These are phyloP conservation scores for Drosophila sordidula DNA, from an alignment of 2,888 invertebrate genomes.

Conservation along the genomic window DNA sequence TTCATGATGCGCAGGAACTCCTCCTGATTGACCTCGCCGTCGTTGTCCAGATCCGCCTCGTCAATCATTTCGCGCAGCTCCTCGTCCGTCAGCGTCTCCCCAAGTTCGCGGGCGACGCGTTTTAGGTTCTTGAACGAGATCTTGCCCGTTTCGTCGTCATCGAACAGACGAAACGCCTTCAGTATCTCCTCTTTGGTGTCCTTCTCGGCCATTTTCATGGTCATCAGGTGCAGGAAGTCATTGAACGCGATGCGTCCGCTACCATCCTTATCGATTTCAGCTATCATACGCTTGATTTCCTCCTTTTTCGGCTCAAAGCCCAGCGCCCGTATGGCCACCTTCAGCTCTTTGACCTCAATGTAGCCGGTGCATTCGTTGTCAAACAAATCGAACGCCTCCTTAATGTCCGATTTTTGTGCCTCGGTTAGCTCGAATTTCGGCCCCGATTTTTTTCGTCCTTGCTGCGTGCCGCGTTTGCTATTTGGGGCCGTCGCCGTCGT, in stretches of 20 bases:
- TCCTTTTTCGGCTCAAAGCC: slow-evolving; percentile 99
- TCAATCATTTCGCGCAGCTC: slow-evolving; percentile 99
- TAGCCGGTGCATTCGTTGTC: slow-evolving; percentile 95
- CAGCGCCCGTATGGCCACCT: slow-evolving; percentile 97
- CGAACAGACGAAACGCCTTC: slow-evolving; percentile 98
- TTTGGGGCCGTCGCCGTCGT: slow-evolving; percentile 30
- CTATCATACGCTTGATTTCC: slow-evolving; percentile 97
- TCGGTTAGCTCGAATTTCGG: slow-evolving; percentile 94
- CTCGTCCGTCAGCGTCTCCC: slow-evolving; percentile 98
- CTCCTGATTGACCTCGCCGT: slow-evolving; percentile 97
- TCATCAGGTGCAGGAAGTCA: slow-evolving; percentile 95
- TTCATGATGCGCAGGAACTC: slow-evolving; percentile 99
- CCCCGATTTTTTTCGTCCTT: slow-evolving; percentile 88
- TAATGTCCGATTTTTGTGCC: slow-evolving; percentile 96
- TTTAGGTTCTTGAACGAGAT: slow-evolving; percentile 97
- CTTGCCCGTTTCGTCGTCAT: slow-evolving; percentile 98
- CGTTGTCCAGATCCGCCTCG: slow-evolving; percentile 98
- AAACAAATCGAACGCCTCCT: slow-evolving; percentile 97
- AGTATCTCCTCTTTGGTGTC: slow-evolving; percentile 97
- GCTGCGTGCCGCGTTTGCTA: slow-evolving; percentile 61
- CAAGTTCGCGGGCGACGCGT: slow-evolving; percentile 96
- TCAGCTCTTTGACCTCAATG: slow-evolving; percentile 96
- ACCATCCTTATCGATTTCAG: slow-evolving; percentile 94
- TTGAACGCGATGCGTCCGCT: slow-evolving; percentile 94
- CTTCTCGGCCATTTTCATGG: slow-evolving; percentile 97